Conservation (phyloP, 2,113 vertebrate species). For the Jaculus jaculus region DNA sequence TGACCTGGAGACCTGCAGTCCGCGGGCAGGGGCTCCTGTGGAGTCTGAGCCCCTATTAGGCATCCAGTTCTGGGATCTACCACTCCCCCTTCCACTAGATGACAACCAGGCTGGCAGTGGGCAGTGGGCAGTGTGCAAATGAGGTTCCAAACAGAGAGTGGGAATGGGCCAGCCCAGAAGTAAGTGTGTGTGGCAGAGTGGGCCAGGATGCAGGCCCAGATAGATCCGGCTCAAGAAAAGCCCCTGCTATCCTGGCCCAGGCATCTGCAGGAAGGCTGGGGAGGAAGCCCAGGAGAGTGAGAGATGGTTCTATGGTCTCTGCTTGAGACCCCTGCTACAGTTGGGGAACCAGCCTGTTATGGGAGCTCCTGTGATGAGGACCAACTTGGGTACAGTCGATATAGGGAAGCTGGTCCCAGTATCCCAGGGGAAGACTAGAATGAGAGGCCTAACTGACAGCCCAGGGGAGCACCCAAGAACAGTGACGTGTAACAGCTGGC, state of each 20-base stretch:
- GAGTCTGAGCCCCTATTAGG: fast-evolving
- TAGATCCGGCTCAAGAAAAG: background rate
- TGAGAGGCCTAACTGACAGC: background rate
- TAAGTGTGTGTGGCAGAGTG: background rate
- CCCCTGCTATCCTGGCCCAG: background rate
- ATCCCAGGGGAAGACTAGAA: background rate
- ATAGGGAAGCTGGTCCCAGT: fast-evolving
- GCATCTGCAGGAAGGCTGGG: fast-evolving
- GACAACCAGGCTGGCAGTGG: background rate
- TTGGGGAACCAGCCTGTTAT: fast-evolving
- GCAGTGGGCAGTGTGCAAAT: fast-evolving
- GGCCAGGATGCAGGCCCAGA: background rate
- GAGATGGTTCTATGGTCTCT: fast-evolving
- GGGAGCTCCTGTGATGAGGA: fast-evolving
- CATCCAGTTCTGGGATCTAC: too few relatives aligned
- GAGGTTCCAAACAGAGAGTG: fast-evolving
- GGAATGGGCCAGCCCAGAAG: background rate
- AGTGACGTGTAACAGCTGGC: background rate
- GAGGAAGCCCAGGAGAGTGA: fast-evolving
- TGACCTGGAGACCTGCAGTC: background rate
- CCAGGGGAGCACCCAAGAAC: background rate
- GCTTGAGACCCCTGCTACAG: fast-evolving
- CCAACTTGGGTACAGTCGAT: background rate
- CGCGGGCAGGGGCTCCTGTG: fast-evolving
- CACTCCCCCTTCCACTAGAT: background rate